Evolutionary conservation across 2,113 vertebrate species (phyloP).

Genomic region (Rafetus swinhoei): DNA sequence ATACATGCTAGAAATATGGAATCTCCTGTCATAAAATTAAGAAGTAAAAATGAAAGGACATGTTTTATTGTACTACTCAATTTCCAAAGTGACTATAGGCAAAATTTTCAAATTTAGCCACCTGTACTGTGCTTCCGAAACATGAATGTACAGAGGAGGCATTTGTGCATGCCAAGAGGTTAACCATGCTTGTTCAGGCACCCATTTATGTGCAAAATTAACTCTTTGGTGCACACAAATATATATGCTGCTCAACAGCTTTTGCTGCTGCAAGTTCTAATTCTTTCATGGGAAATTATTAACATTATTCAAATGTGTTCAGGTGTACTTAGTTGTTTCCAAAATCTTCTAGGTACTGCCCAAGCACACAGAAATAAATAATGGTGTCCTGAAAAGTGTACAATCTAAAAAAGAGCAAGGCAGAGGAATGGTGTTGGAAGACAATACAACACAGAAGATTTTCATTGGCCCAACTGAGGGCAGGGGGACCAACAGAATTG

Average conservation of each 20-base stretch:
- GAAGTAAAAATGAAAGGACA: not conserved
- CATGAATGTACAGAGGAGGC: not conserved
- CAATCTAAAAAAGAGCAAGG: not conserved
- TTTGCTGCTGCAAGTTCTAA: conserved; percentile 1
- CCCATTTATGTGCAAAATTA: not conserved
- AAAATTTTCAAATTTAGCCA: not conserved
- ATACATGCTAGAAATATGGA: not conserved
- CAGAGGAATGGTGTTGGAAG: not conserved
- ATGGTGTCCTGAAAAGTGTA: not conserved
- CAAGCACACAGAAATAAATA: not conserved
- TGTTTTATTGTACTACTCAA: not conserved
- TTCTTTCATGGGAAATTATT: not conserved
- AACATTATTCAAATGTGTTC: not conserved
- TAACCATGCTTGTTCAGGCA: not conserved
- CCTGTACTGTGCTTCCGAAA: not conserved
- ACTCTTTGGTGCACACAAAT: not conserved
- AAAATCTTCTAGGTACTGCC: not conserved
- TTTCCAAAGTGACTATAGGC: not conserved
- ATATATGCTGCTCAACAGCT: not conserved
- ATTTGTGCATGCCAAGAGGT: conserved; percentile 9
- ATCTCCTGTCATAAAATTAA: not conserved
- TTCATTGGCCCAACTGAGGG: not conserved
- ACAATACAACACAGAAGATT: not conserved
- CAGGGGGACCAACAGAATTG: not conserved
- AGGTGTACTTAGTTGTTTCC: not conserved